Evolutionary conservation across 2,113 vertebrate genomes (phyloP).

Genomic region (Notothenia rossii): DNA sequence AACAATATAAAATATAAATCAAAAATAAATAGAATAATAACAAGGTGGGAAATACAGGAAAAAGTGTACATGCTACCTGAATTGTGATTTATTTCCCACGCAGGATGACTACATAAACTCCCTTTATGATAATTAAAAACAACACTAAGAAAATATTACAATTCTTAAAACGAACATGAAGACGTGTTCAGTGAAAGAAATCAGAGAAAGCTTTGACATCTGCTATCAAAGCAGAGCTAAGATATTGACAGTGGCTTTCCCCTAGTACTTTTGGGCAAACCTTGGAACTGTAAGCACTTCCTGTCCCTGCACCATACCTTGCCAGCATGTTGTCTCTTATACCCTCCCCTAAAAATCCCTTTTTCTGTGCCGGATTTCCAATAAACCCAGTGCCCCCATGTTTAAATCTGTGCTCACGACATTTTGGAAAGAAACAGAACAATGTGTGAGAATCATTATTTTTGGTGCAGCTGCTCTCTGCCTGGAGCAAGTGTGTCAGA

Average conservation of each 20-base stretch:
- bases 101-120: background rate
- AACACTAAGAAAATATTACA: background rate
- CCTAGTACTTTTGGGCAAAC: background rate
- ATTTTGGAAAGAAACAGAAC: conserved; percentile 44
- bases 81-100: background rate
- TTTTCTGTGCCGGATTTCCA: background rate
- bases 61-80: no score
- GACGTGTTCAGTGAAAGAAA: background rate
- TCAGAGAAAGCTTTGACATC: background rate
- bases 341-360: background rate
- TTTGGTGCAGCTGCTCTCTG: conserved; percentile 39
- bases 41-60: no score
- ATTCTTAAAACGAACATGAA: background rate
- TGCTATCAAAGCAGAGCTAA: background rate
- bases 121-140: background rate
- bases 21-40: no score
- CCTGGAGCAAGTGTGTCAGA: conserved; percentile 1
- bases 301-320: background rate
- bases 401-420: conserved; percentile 24
- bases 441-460: conserved; percentile 23
- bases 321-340: background rate
- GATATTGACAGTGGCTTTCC: background rate
- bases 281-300: background rate
- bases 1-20: no score
- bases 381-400: background rate